These are phyloP conservation scores for Chirona hameri DNA, from an alignment of 2,888 invertebrate genomes.

Conservation along the genomic window DNA sequence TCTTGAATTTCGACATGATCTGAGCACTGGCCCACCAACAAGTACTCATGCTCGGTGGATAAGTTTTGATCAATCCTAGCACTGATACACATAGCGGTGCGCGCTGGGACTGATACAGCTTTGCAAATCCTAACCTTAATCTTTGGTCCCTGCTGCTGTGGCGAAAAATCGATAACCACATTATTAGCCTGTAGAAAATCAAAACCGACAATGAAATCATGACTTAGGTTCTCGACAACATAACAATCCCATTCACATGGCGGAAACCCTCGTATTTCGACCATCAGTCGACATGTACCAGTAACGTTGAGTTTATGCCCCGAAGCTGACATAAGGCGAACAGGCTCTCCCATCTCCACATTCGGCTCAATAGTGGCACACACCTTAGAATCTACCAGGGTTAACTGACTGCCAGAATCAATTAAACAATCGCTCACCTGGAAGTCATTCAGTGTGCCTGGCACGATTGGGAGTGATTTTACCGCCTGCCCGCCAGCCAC, in stretches of 20 bases:
- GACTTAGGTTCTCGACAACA: no score
- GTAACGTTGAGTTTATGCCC: background rate
- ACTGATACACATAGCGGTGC: no score
- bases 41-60: background rate
- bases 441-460: no score
- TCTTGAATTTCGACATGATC: background rate
- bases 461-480: no score
- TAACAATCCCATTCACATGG: no score
- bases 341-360: background rate
- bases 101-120: no score
- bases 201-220: background rate
- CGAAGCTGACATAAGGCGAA: background rate
- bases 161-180: background rate
- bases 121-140: background rate
- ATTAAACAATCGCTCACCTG: no score
- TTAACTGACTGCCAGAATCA: no score
- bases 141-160: background rate
- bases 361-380: background rate
- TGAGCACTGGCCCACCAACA: background rate
- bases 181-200: background rate
- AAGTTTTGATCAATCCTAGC: background rate
- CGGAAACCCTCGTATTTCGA: no score
- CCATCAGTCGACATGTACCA: background rate
- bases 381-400: background rate
- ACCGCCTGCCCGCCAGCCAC: no score